Evolutionary conservation across 2,888 invertebrate genomes (phyloP).

Genomic region (Diarsia brunnea): DNA sequence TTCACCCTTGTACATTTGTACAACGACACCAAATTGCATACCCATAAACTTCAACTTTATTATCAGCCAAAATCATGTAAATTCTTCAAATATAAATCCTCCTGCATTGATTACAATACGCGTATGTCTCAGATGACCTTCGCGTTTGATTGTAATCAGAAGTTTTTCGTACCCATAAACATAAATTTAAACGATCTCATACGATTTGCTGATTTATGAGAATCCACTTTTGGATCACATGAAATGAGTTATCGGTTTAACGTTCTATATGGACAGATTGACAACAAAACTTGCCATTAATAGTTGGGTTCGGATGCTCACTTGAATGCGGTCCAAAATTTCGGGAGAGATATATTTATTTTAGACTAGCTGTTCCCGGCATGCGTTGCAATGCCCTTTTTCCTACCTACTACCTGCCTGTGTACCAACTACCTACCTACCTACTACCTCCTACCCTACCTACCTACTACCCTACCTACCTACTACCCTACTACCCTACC

Average conservation of each 20-base stretch:
- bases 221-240: slow-evolving; percentile 40
- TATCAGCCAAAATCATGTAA: slow-evolving; percentile 32
- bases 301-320: slow-evolving; percentile 25
- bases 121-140: slow-evolving; percentile 51
- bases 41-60: slow-evolving; percentile 40
- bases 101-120: slow-evolving; percentile 43
- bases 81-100: slow-evolving; percentile 32
- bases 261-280: slow-evolving; percentile 46
- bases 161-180: slow-evolving; percentile 46
- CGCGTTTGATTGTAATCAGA: slow-evolving; percentile 52
- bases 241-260: slow-evolving; percentile 45
- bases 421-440: too few species aligned
- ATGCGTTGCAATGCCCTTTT: too few species aligned
- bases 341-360: slow-evolving; percentile 19
- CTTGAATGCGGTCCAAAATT: slow-evolving; percentile 35
- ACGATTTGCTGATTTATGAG: slow-evolving; percentile 55
- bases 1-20: slow-evolving; percentile 26
- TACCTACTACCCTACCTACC: too few species aligned
- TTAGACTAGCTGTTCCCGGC: too few species aligned
- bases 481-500: too few species aligned
- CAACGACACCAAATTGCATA: slow-evolving; percentile 15
- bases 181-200: slow-evolving; percentile 51
- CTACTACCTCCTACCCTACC: too few species aligned
- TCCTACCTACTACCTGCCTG: too few species aligned
- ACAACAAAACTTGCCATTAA: slow-evolving; percentile 50